Conservation (phyloP, 1,140 invertebrate genomes). For the Diabrotica virgifera region DNA sequence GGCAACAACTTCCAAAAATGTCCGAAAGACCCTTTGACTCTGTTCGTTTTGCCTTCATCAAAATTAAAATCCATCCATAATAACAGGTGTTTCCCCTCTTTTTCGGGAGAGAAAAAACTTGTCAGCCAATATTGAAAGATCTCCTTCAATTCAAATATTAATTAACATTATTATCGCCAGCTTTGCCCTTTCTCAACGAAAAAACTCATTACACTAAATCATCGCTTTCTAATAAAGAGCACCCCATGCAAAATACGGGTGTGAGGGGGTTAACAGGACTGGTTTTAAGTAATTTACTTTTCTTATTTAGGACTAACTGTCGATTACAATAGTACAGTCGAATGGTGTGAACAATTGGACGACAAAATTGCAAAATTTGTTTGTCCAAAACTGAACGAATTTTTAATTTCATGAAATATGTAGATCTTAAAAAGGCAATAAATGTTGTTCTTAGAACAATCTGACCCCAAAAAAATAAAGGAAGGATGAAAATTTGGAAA, state of each 20-base stretch:
- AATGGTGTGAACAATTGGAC: too few relatives aligned
- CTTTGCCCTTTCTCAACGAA: slow-evolving; percentile 40
- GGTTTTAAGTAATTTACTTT: not conserved
- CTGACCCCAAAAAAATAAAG: too few relatives aligned
- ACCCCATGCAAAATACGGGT: slow-evolving; percentile 2
- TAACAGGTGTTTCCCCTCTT: slow-evolving; percentile 30
- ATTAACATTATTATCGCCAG: slow-evolving; percentile 49
- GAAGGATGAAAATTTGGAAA: too few relatives aligned
- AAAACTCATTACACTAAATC: slow-evolving; percentile 50
- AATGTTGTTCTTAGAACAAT: too few relatives aligned
- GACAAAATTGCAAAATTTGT: too few relatives aligned
- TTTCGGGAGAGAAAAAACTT: slow-evolving; percentile 25
- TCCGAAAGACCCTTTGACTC: not conserved
- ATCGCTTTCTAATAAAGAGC: slow-evolving; percentile 46
- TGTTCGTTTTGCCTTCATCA: slow-evolving; percentile 4
- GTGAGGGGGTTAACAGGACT: not conserved
- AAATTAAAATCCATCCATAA: slow-evolving; percentile 28
- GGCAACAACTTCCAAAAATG: too few relatives aligned
- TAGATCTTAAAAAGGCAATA: too few relatives aligned
- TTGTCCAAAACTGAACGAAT: too few relatives aligned
- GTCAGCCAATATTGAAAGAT: slow-evolving; percentile 36
- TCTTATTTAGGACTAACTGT: too few relatives aligned
- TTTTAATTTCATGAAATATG: too few relatives aligned
- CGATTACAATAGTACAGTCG: too few relatives aligned
- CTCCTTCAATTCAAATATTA: slow-evolving; percentile 45